Base-by-base conservation (phyloP, 1,140 invertebrate genomes). In the Cepaea nemoralis region DNA sequence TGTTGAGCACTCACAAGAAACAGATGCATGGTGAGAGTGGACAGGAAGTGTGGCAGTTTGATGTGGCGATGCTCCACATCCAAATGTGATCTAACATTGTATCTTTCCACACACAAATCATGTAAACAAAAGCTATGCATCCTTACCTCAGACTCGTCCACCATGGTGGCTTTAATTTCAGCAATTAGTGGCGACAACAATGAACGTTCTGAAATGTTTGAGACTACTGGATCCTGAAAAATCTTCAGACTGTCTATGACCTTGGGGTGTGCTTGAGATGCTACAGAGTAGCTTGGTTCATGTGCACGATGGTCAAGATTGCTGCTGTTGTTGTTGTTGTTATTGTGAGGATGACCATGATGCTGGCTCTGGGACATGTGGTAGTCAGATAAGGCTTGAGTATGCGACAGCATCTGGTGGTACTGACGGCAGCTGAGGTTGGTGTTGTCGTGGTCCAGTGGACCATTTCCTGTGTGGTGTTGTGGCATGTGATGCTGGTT, bases 141-240 rank as follows among this genome's bases (percentile, higher is more conserved):
- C 6, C 78, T 71, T 33, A 80, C 87, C 85, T 91, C 89, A 19
- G 77, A 81, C 82, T 89, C 88, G 42, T 90, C 87, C 48, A 87
- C 78, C 77, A 90, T 86, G 77, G 86, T 88, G 24, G 84, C 84
- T 85, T 91, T 90, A 80, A 91, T 80, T 69, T 91, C 89, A 22
- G 82, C 81, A 79, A 91, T 87, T 39, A 91, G 82, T 37, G 87
- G 87, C 39, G 90, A 88, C 79, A 90, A 82, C 35, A 86, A 81
- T 19, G 85, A 81, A 42, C 83, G 81, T 22, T 80, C 77, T 37
- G 50, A 55, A 24, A 69, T 81, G n/a, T 27, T 42, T 0, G 40
- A 22, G 33, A 55, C 40, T 22, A 48, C 67, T 3, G 77, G 55
- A 12, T 45, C 37, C 33, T 83, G 77, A 48, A 79, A 75, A 33